phyloP scores from a whole-genome alignment of 2,113 vertebrate genomes.

The Acanthisitta chloris region DNA sequence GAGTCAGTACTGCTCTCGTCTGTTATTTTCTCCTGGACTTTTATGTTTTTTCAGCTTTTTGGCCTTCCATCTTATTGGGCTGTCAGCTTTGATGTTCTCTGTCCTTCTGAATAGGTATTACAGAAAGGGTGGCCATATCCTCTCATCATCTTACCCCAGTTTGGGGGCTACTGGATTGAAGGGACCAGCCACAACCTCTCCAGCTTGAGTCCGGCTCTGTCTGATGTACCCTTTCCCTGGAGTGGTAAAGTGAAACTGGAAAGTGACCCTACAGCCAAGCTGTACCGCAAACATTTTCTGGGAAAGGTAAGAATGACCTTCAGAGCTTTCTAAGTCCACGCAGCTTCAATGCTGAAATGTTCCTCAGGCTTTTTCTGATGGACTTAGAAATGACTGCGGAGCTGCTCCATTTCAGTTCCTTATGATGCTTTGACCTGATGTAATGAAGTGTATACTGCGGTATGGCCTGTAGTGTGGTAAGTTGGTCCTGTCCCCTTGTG shows the following conservation, averaged over 20 bases:
- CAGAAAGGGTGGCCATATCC: constrained; percentile 79
- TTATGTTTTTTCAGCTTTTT: not conserved
- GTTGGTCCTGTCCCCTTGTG: not conserved
- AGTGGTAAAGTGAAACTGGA: constrained; percentile 83
- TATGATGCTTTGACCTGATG: not conserved
- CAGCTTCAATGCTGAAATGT: not conserved
- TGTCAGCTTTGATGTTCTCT: not conserved
- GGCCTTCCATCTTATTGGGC: not conserved
- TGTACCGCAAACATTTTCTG: constrained; percentile 83
- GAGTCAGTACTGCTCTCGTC: not conserved
- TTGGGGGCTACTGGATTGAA: constrained; percentile 89
- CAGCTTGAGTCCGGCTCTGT: constrained; percentile 70
- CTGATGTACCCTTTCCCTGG: constrained; percentile 55
- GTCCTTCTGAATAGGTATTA: constrained; percentile 66
- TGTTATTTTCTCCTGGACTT: not conserved
- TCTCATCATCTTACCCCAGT: constrained; percentile 82
- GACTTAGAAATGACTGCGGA: not conserved
- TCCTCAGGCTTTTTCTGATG: not conserved
- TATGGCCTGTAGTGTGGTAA: not conserved
- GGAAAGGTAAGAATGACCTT: constrained; percentile 74
- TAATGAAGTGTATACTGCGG: not conserved
- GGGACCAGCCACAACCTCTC: constrained; percentile 70
- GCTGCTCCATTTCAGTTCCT: not conserved
- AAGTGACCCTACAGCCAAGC: constrained; percentile 82
- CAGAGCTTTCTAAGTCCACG: not conserved